Conservation (phyloP, 2,888 invertebrate species). For the Diogma glabrata region DNA sequence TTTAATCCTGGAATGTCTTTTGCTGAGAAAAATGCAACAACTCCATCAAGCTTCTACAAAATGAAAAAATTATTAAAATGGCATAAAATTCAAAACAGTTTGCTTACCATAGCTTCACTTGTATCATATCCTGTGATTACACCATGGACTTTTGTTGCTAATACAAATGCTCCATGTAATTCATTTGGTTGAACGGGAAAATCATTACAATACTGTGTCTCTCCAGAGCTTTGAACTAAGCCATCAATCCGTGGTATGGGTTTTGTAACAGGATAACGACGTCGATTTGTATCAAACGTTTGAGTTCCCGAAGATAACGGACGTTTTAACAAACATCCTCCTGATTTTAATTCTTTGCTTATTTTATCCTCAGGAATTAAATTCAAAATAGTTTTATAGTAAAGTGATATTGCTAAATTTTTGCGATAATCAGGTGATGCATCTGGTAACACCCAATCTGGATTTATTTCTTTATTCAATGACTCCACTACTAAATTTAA, state of each 20-base stretch:
- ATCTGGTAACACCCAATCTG: slow-evolving; percentile 46
- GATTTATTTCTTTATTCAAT: slow-evolving; percentile 40
- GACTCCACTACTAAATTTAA: slow-evolving; percentile 26
- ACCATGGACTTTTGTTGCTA: slow-evolving; percentile 45
- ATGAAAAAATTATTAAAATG: no score
- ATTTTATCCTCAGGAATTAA: slow-evolving; percentile 35
- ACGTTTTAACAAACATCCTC: slow-evolving; percentile 47
- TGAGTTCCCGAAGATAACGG: slow-evolving; percentile 53
- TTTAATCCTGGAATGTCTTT: slow-evolving; percentile 56
- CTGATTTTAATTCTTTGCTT: slow-evolving; percentile 28
- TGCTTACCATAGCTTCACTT: slow-evolving; percentile 50
- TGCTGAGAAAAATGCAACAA: slow-evolving; percentile 46
- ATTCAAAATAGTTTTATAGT: slow-evolving; percentile 44
- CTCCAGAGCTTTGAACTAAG: slow-evolving; percentile 41
- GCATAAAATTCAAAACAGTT: no score
- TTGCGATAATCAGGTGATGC: slow-evolving; percentile 49
- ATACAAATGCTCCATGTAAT: slow-evolving; percentile 54
- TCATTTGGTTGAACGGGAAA: slow-evolving; percentile 29
- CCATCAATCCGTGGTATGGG: slow-evolving; percentile 52
- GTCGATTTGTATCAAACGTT: slow-evolving; percentile 45
- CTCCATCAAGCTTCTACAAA: no score
- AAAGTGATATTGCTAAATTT: slow-evolving; percentile 46
- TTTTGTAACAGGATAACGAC: slow-evolving; percentile 50
- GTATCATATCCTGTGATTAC: slow-evolving; percentile 50
- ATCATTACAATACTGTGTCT: slow-evolving; percentile 37